Conservation (phyloP, 1,140 invertebrate genomes). For the Drosophila eugracilis region DNA sequence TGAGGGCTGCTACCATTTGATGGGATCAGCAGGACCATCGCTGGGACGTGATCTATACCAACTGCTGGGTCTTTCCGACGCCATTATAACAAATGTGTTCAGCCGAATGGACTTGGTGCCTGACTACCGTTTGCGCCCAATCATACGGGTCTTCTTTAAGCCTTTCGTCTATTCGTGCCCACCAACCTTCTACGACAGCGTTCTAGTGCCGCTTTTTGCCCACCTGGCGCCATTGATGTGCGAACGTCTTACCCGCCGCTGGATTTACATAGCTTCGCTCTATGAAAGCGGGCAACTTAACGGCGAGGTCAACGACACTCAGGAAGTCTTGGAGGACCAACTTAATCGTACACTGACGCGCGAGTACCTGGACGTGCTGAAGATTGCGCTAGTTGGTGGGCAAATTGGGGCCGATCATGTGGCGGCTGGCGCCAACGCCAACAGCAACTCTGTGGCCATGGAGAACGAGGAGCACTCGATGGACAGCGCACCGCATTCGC, state of each 20-base stretch:
- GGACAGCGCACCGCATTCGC: conserved; percentile 86
- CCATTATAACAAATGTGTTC: conserved; percentile 88
- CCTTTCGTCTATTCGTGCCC: conserved; percentile 94
- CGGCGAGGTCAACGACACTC: conserved; percentile 92
- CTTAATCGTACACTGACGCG: conserved; percentile 93
- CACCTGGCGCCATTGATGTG: conserved; percentile 92
- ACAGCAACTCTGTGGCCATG: conserved; percentile 87
- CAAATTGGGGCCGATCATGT: conserved; percentile 75
- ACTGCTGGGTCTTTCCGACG: conserved; percentile 87
- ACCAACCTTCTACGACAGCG: conserved; percentile 89
- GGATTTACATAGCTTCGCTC: conserved; percentile 91
- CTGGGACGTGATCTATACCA: conserved; percentile 94
- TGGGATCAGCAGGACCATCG: conserved; percentile 91
- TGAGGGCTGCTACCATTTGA: conserved; percentile 91
- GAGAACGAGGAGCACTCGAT: conserved; percentile 89
- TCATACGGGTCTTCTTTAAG: conserved; percentile 93
- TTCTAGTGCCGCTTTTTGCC: conserved; percentile 91
- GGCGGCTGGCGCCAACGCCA: conserved; percentile 49
- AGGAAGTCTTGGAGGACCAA: conserved; percentile 95
- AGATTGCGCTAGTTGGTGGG: conserved; percentile 87
- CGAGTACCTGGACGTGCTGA: conserved; percentile 94
- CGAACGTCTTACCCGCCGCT: conserved; percentile 90
- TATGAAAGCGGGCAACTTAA: conserved; percentile 92
- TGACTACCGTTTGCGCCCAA: conserved; percentile 92
- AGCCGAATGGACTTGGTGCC: conserved; percentile 91